Base-by-base conservation (phyloP, 2,888 invertebrate species). In the Polydesmus complanatus region DNA sequence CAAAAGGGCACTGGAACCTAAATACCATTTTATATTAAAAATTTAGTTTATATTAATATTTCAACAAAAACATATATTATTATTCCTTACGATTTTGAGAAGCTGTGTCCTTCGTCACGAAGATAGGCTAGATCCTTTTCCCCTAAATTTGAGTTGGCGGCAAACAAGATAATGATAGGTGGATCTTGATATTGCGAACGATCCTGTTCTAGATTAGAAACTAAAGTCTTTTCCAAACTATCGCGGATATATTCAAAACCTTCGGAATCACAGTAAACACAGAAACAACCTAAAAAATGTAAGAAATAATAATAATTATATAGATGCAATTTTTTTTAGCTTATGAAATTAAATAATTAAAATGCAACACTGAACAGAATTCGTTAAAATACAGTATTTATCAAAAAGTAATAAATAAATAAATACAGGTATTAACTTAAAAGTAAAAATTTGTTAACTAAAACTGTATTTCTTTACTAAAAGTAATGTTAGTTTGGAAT, bases 231-330 rank as follows among this genome's bases (percentile, higher is more conserved):
- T 73, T 94, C 91, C 66, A 96, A 80, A 73, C 91, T 91, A 62
- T 88, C 87, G 67, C 90, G 81, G 57, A 96, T 85, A 72, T 90
- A 94, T 71, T 94, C 92, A 70, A 95, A 88, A 0, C 92, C 88
- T 69, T 89, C 87, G 68, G 87, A 86, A 70, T 92, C 90, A 69
- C 91, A 88, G 74, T 88, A 96, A 52, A 77, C 74, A 70, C 77
- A 78, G 62, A 78, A 70, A 68, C 76, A 76, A 64, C 76, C 77
- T 77, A 70, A 19, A 68, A 59, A 21, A 18, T 60, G 47, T 8
- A 27, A 55, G 18, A 54, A 49, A 5, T 48, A 14, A 21, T 27
- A 14, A 37, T 8, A 25, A 25, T 58, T 48, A 48, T n/a, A n/a
- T n/a, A n/a, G n/a, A n/a, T n/a, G n/a, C n/a, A n/a, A n/a, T 47